phyloP scores from a whole-genome alignment of 2,113 vertebrate genomes.

The Siphamia tubifer region DNA sequence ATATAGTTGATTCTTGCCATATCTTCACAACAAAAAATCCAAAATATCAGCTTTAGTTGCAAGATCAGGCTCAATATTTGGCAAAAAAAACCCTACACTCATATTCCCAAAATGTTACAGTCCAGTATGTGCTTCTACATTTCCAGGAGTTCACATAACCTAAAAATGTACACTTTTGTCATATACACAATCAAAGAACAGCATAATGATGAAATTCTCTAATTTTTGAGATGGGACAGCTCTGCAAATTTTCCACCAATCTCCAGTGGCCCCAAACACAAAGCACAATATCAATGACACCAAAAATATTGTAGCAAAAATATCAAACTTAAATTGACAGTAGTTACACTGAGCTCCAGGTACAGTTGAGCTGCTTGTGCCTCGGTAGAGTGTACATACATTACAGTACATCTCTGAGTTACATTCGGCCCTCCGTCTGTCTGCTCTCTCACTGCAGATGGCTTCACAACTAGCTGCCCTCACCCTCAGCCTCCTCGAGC shows the following conservation, averaged over 20 bases:
- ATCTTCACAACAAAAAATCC: not conserved
- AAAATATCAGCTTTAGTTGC: not conserved
- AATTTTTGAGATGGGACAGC: conserved; percentile 21
- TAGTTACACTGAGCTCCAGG: conserved; percentile 52
- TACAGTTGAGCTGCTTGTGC: conserved; percentile 44
- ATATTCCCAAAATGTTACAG: not conserved
- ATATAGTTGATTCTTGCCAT: not conserved
- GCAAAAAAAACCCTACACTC: no score
- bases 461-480: conserved; percentile 71
- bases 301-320: conserved; percentile 70
- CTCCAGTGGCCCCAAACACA: not conserved
- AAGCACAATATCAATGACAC: conserved; percentile 61
- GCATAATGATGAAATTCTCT: conserved; percentile 8
- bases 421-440: conserved; percentile 62
- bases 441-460: conserved; percentile 78
- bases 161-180: not conserved
- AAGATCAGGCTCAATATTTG: not conserved
- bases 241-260: conserved; percentile 18
- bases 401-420: conserved; percentile 57
- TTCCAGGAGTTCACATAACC: not conserved
- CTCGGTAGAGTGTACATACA: conserved; percentile 35
- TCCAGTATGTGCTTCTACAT: conserved; percentile 1
- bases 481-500: conserved; percentile 43
- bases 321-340: conserved; percentile 51
- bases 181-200: conserved; percentile 22